Conservation (phyloP, 2,888 invertebrate genomes). For the Tetheella fluctuosa region DNA sequence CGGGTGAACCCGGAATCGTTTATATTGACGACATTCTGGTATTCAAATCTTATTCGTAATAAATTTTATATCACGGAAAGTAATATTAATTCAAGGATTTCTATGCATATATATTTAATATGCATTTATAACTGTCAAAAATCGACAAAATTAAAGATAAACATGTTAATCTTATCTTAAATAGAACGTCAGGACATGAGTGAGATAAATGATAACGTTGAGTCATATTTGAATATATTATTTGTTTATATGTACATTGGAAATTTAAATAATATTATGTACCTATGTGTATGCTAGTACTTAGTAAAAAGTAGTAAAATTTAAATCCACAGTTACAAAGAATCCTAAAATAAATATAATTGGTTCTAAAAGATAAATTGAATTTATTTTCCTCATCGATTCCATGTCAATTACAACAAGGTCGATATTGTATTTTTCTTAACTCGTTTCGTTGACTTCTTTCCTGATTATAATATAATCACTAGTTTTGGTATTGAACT, state of each 20-base stretch:
- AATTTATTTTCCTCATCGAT: conserved; percentile 41
- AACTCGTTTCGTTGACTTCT: conserved; percentile 26
- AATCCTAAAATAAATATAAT: not conserved
- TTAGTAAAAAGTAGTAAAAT: not conserved
- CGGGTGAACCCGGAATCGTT: conserved; percentile 77
- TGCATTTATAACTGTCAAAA: not conserved
- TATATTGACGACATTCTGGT: conserved; percentile 46
- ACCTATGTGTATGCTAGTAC: too few relatives aligned
- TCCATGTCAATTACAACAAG: conserved; percentile 29
- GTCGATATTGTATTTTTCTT: conserved; percentile 26
- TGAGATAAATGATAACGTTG: not conserved
- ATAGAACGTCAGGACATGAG: not conserved
- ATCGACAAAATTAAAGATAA: not conserved
- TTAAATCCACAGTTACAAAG: not conserved
- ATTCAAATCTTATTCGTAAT: conserved; percentile 30
- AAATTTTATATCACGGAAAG: not conserved
- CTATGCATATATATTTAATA: not conserved
- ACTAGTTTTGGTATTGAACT: not conserved
- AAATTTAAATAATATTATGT: not conserved
- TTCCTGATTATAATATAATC: conserved; percentile 21
- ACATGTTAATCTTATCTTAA: not conserved
- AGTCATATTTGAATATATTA: conserved; percentile 10
- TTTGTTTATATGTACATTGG: not conserved
- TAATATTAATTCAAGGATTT: conserved; percentile 1
- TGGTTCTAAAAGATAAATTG: conserved; percentile 20